A percentile compares a stretch with the other conserved stretches of the same genome.
phyloP scores from a whole-genome alignment of 2,797 vertebrate genomes.

The Carcharodon carcharias region DNA sequence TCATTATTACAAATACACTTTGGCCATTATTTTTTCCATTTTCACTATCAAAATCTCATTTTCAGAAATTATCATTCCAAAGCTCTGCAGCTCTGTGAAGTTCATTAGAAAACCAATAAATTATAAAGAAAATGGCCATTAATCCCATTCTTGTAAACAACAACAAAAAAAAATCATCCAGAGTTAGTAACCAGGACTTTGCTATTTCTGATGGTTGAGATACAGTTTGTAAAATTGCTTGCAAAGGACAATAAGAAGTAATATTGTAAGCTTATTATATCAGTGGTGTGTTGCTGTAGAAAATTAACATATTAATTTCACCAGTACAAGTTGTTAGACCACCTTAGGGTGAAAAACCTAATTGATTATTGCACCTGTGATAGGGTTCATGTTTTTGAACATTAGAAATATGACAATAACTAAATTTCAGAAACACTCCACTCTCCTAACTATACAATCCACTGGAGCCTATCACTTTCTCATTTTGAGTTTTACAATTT shows the following conservation, averaged over 20 bases:
- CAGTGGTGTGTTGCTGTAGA: not conserved
- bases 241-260: not conserved
- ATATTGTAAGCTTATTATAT: not conserved
- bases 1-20: not conserved
- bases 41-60: not conserved
- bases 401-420: not conserved
- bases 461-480: not conserved
- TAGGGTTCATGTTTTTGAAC: not conserved
- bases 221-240: not conserved
- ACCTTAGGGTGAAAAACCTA: not conserved
- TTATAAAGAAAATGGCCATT: not conserved
- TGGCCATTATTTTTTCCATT: not conserved
- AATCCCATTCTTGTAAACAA: not conserved
- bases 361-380: not conserved
- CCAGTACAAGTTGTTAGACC: not conserved
- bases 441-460: not conserved
- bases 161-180: not conserved
- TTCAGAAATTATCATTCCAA: slow-evolving; percentile 8
- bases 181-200: not conserved
- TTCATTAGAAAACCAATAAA: not conserved
- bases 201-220: not conserved
- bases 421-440: not conserved
- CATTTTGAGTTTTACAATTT: not conserved
- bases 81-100: not conserved
- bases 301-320: not conserved